phyloP scores from a whole-genome alignment of 92 coral and sea anemone species.

The Chrysogorgia sp. region DNA sequence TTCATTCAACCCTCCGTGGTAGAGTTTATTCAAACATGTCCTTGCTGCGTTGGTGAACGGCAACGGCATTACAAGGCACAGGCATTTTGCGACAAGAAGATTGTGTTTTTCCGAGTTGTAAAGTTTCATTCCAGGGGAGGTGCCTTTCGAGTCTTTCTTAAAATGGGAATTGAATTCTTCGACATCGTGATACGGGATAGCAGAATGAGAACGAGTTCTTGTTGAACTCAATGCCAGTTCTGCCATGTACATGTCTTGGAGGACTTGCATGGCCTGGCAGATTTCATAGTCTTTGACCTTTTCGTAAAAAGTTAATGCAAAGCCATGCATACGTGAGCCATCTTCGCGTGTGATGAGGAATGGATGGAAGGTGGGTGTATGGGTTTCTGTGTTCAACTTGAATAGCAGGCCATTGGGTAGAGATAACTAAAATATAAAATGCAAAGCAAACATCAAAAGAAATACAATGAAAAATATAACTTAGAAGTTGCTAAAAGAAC shows the following conservation, averaged over 20 bases:
- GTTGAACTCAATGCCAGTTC: constrained; percentile 73
- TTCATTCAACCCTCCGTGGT: constrained; percentile 65
- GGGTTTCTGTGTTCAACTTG: constrained; percentile 76
- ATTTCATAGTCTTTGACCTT: constrained; percentile 78
- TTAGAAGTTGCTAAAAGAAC: no score
- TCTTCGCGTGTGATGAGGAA: constrained; percentile 96
- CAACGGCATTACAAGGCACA: constrained; percentile 79
- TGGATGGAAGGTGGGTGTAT: constrained; percentile 75
- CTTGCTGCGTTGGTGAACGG: constrained; percentile 86
- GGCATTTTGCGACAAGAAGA: constrained; percentile 81
- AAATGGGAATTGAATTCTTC: background rate
- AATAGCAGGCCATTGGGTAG: constrained; percentile 93
- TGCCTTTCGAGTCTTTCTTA: constrained; percentile 36
- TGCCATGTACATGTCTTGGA: constrained; percentile 93
- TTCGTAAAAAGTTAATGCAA: constrained; percentile 84
- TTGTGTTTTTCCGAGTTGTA: constrained; percentile 70
- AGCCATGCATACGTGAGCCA: constrained; percentile 91
- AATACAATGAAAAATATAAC: background rate
- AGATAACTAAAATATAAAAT: constrained; percentile 69
- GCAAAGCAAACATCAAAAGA: background rate
- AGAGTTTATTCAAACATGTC: constrained; percentile 69
- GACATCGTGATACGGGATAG: constrained; percentile 27
- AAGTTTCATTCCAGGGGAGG: constrained; percentile 54
- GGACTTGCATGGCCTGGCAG: constrained; percentile 82
- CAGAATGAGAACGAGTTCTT: constrained; percentile 69